phyloP scores from a whole-genome alignment of 2,888 invertebrate genomes.

The Melipona bicolor region DNA sequence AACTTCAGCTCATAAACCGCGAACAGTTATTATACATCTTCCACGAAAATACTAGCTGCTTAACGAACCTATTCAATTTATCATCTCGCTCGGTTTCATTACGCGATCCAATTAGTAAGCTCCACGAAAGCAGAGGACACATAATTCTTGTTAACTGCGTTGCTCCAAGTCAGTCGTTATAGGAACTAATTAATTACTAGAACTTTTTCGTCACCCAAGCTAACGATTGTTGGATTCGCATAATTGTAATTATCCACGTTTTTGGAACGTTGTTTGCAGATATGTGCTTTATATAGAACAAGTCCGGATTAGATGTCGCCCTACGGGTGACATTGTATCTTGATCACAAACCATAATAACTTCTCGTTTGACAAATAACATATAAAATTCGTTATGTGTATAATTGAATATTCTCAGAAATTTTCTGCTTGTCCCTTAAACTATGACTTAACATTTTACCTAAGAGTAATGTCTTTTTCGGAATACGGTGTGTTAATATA shows the following conservation, averaged over 20 bases:
- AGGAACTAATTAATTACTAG: constrained; percentile 64
- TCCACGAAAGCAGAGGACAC: constrained; percentile 65
- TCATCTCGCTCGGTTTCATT: constrained; percentile 66
- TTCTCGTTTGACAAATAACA: too few species aligned
- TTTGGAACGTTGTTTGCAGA: neutral
- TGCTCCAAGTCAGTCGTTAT: constrained; percentile 62
- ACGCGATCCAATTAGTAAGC: constrained; percentile 70
- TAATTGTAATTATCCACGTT: neutral
- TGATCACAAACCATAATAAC: too few species aligned
- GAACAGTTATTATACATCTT: constrained; percentile 57
- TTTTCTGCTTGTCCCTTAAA: too few species aligned
- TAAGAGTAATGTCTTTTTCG: too few species aligned
- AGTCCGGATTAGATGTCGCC: too few species aligned
- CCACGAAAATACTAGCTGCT: constrained; percentile 60
- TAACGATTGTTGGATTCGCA: constrained; percentile 1
- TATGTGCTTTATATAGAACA: neutral
- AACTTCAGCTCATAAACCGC: constrained; percentile 34
- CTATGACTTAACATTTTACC: too few species aligned
- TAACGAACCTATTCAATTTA: constrained; percentile 69
- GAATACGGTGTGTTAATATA: too few species aligned
- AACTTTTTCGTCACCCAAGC: constrained; percentile 41
- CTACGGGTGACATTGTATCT: too few species aligned
- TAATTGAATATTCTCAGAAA: too few species aligned
- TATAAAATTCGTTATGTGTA: too few species aligned
- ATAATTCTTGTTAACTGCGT: constrained; percentile 70